Conservation (phyloP, 2,113 vertebrate species). For the Okapia johnstoni region DNA sequence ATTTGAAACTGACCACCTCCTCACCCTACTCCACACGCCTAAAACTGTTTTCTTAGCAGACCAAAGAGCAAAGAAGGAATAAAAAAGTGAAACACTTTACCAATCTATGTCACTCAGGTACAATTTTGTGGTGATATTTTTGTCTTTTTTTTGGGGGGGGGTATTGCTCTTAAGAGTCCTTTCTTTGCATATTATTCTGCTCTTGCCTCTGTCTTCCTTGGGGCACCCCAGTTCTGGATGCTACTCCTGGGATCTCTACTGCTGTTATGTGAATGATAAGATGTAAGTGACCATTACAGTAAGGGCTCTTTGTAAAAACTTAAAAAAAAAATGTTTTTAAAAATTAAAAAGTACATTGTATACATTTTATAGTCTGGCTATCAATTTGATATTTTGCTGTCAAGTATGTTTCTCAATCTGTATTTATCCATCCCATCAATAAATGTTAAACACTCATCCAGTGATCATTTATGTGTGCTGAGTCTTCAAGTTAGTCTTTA, state of each 20-base stretch:
- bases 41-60: conserved; percentile 67
- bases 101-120: conserved; percentile 72
- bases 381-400: conserved; percentile 75
- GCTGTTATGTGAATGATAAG: conserved; percentile 54
- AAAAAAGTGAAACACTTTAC: conserved; percentile 54
- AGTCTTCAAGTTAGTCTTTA: conserved; percentile 30
- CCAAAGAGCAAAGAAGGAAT: conserved; percentile 72
- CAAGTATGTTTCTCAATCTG: conserved; percentile 76
- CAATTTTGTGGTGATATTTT: conserved; percentile 67
- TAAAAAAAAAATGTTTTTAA: background rate
- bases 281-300: conserved; percentile 64
- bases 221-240: conserved; percentile 61
- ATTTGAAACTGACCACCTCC: conserved; percentile 43
- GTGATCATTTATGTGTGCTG: conserved; percentile 26
- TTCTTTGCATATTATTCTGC: conserved; percentile 47
- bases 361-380: conserved; percentile 77
- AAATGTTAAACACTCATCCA: conserved; percentile 69
- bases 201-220: conserved; percentile 53
- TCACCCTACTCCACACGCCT: conserved; percentile 4
- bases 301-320: conserved; percentile 73
- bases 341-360: conserved; percentile 61
- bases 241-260: conserved; percentile 52
- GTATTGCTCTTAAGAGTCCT: conserved; percentile 58
- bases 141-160: conserved; percentile 61
- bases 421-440: conserved; percentile 80